Evolutionary conservation across 2,113 vertebrate genomes (phyloP).

Genomic region (Empidonax alnorum): DNA sequence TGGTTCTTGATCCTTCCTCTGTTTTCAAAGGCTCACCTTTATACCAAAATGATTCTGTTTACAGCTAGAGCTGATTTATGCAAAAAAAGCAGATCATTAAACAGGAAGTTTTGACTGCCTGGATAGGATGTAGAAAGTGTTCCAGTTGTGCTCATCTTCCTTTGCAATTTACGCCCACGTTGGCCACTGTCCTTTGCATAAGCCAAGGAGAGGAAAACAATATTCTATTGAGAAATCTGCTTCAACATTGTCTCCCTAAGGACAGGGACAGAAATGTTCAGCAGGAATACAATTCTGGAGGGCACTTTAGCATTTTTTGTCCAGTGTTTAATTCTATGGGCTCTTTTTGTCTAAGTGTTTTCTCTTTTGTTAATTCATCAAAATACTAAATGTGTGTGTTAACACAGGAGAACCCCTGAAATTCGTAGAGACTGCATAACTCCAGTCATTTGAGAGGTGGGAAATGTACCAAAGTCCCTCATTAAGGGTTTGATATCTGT

Average conservation of each 20-base stretch:
- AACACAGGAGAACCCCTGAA: neutral
- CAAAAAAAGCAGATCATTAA: neutral
- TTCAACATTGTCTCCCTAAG: neutral
- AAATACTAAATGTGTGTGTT: neutral
- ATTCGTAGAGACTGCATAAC: neutral
- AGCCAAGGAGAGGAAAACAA: neutral
- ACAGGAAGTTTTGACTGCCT: neutral
- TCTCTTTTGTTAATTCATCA: neutral
- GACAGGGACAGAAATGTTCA: neutral
- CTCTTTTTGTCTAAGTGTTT: neutral
- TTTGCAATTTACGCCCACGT: neutral
- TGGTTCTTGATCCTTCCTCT: neutral
- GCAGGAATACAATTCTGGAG: neutral
- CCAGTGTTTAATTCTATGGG: neutral
- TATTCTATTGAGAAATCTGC: neutral
- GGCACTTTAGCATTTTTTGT: neutral
- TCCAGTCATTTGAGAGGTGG: neutral
- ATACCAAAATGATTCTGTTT: neutral
- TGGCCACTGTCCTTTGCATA: neutral
- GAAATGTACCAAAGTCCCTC: neutral
- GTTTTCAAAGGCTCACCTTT: neutral
- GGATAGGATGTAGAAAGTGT: neutral
- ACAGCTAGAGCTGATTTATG: neutral
- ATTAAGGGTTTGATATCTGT: neutral
- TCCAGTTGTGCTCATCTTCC: neutral